These are phyloP conservation scores for Dasypolia templi DNA, from an alignment of 2,888 invertebrate genomes.

Conservation along the genomic window DNA sequence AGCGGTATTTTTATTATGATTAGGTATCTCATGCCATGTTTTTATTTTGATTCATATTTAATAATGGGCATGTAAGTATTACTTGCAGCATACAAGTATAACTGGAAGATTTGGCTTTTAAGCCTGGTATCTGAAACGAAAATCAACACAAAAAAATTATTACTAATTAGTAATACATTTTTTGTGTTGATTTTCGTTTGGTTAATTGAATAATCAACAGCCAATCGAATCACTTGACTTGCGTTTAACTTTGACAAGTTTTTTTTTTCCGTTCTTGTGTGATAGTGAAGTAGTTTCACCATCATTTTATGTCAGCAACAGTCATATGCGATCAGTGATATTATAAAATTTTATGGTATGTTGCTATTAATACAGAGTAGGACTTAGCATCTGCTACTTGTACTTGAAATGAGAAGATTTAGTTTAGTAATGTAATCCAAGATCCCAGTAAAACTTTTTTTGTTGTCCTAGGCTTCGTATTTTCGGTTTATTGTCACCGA, in stretches of 20 bases:
- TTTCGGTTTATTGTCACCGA: not conserved
- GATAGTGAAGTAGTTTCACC: not conserved
- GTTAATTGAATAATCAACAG: not conserved
- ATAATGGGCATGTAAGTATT: not conserved
- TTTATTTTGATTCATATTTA: not conserved
- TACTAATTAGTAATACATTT: no score
- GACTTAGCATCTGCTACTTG: not conserved
- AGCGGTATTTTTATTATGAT: constrained; percentile 7
- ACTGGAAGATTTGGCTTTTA: not conserved
- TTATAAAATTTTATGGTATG: not conserved
- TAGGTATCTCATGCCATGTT: not conserved
- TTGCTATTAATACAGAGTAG: not conserved
- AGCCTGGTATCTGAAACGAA: not conserved
- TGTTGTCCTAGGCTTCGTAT: not conserved
- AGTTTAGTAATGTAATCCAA: no score
- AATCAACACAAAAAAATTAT: not conserved
- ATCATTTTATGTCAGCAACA: not conserved
- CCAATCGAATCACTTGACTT: not conserved
- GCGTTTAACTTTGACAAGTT: not conserved
- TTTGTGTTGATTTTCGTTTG: no score
- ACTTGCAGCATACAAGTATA: not conserved
- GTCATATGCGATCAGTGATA: not conserved
- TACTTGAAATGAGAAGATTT: not conserved
- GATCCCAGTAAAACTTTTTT: not conserved
- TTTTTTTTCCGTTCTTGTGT: not conserved